Evolutionary conservation across 2,797 vertebrate genomes (phyloP).

Genomic region (Ciconia nigra): DNA sequence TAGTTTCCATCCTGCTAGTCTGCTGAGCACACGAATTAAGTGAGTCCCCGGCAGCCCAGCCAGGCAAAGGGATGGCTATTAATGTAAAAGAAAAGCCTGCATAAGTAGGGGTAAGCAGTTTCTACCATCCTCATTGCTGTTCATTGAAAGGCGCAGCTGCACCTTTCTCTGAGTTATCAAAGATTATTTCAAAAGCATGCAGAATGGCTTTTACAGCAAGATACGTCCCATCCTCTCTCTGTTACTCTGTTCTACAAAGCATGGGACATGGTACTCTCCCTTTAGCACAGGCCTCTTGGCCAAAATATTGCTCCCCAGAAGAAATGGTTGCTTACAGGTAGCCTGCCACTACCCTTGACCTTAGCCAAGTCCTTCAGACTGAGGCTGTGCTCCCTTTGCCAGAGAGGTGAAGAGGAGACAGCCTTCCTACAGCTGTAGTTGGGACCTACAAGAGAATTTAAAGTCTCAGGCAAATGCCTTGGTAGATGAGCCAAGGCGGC

Average conservation of each 20-base stretch:
- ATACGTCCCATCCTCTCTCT: neutral
- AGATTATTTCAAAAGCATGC: slow-evolving; percentile 8
- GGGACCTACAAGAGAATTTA: neutral
- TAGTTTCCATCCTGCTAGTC: slow-evolving; percentile 7
- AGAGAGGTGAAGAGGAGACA: neutral
- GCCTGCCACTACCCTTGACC: neutral
- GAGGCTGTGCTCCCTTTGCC: neutral
- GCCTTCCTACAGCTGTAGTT: neutral
- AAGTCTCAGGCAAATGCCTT: neutral
- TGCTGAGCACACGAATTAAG: slow-evolving; percentile 34
- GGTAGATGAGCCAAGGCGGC: neutral
- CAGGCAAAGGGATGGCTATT: slow-evolving; percentile 8
- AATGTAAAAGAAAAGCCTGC: slow-evolving; percentile 10
- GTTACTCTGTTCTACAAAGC: neutral
- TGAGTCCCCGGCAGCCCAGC: neutral
- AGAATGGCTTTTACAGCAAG: slow-evolving; percentile 4
- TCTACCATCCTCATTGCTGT: neutral
- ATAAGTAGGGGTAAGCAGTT: slow-evolving; percentile 36
- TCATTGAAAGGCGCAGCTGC: slow-evolving; percentile 40
- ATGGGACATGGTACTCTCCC: neutral
- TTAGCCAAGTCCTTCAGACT: neutral
- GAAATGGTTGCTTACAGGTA: neutral
- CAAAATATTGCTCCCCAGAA: neutral
- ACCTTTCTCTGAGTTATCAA: slow-evolving; percentile 46
- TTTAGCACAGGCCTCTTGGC: neutral